Conservation (phyloP, 2,888 invertebrate genomes). For the Apotomis capreana region DNA sequence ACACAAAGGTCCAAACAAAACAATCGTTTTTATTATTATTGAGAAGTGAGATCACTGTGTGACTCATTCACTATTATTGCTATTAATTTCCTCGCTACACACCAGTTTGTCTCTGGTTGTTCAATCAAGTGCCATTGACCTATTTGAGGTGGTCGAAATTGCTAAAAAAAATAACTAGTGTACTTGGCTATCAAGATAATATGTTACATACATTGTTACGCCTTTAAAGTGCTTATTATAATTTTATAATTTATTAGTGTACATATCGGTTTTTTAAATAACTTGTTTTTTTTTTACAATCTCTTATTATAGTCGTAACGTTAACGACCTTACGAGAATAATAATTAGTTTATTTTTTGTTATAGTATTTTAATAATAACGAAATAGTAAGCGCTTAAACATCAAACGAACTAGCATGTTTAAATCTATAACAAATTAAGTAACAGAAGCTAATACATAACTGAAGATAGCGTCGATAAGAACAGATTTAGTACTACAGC, state of each 20-base stretch:
- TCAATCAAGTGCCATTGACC: conserved; percentile 69
- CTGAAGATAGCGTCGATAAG: conserved; percentile 20
- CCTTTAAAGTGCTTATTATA: background rate
- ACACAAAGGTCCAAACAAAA: conserved; percentile 8
- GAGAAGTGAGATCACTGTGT: conserved; percentile 65
- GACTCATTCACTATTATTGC: conserved; percentile 57
- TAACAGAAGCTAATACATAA: conserved; percentile 27
- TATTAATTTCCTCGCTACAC: conserved; percentile 59
- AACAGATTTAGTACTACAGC: conserved; percentile 46
- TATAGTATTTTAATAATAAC: too few species aligned
- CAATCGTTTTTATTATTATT: conserved; percentile 32
- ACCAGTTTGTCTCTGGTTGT: conserved; percentile 57
- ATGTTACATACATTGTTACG: background rate
- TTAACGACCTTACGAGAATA: too few species aligned
- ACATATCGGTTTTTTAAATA: background rate
- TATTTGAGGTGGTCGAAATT: conserved; percentile 57
- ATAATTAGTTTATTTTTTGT: too few species aligned
- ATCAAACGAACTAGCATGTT: background rate
- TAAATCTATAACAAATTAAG: background rate
- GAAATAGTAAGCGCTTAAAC: too few species aligned
- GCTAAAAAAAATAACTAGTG: conserved; percentile 37
- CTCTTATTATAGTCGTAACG: too few species aligned
- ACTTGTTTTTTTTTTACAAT: background rate
- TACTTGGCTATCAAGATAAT: conserved; percentile 8
- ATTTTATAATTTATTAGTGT: background rate